Evolutionary conservation across 1,140 invertebrate genomes (phyloP).

Genomic region (Coptotermes formosanus): DNA sequence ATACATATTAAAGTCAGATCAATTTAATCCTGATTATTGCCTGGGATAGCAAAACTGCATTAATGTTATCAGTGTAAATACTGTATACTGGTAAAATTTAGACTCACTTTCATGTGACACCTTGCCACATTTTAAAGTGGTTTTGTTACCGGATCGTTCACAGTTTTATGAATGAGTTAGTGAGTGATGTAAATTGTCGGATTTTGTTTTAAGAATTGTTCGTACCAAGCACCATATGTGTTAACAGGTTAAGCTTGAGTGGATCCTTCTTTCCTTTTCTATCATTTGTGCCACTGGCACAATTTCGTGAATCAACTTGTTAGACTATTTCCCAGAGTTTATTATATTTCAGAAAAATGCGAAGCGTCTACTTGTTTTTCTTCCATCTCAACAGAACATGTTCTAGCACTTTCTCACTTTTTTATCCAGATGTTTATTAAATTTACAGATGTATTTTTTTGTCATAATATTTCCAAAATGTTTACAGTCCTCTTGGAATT

Average conservation of each 20-base stretch:
- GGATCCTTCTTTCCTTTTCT: not conserved
- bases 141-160: not conserved
- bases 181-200: not conserved
- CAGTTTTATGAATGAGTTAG: not conserved
- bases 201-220: not conserved
- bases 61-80: not conserved
- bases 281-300: no score
- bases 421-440: no score
- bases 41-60: not conserved
- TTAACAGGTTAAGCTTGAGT: not conserved
- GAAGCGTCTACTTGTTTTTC: no score
- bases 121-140: slow-evolving; percentile 4
- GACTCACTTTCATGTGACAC: not conserved
- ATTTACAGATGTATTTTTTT: no score
- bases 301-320: no score
- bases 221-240: not conserved
- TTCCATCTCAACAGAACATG: no score
- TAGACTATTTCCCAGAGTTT: no score
- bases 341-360: no score
- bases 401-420: no score
- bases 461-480: no score
- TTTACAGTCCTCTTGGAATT: no score
- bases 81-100: not conserved
- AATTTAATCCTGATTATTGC: not conserved
- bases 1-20: not conserved